A percentile compares a stretch with the other conserved stretches of the same genome.
Conservation (phyloP, 2,888 invertebrate genomes). For the Augochlorella aurata region DNA sequence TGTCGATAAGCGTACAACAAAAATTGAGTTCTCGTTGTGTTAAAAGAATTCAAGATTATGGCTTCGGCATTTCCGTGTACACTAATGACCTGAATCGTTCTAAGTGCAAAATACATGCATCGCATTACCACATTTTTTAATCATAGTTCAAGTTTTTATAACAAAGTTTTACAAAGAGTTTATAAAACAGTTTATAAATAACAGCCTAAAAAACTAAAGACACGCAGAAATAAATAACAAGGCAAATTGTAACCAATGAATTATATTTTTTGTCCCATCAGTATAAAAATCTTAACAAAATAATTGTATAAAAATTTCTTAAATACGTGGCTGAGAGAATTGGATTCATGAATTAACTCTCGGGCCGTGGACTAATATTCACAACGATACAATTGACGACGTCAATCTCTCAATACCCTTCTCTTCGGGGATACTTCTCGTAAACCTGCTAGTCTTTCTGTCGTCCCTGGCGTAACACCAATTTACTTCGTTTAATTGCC, state of each 20-base stretch:
- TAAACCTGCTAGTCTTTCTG: too few relatives aligned
- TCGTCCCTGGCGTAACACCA: too few relatives aligned
- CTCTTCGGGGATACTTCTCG: too few relatives aligned
- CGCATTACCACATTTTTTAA: too few relatives aligned
- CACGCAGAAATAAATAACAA: not conserved
- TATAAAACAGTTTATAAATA: too few relatives aligned
- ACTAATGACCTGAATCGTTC: not conserved
- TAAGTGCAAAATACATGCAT: too few relatives aligned
- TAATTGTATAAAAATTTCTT: conserved; percentile 27
- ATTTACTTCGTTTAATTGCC: too few relatives aligned
- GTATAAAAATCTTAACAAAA: conserved; percentile 34
- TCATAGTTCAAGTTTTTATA: too few relatives aligned
- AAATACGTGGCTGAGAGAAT: not conserved
- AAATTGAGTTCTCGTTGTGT: not conserved
- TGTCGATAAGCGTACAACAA: not conserved
- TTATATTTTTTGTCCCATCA: conserved; percentile 22
- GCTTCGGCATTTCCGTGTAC: conserved; percentile 16
- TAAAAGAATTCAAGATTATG: not conserved
- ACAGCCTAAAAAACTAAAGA: too few relatives aligned
- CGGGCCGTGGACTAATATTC: not conserved
- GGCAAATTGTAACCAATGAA: not conserved
- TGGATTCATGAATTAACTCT: not conserved
- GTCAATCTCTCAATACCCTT: too few relatives aligned
- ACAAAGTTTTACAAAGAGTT: too few relatives aligned
- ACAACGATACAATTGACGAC: too few relatives aligned